Evolutionary conservation across 1,140 invertebrate genomes (phyloP), one percentile per base, ranked within the genome.

Genomic region (Drosophila rufa): DNA sequence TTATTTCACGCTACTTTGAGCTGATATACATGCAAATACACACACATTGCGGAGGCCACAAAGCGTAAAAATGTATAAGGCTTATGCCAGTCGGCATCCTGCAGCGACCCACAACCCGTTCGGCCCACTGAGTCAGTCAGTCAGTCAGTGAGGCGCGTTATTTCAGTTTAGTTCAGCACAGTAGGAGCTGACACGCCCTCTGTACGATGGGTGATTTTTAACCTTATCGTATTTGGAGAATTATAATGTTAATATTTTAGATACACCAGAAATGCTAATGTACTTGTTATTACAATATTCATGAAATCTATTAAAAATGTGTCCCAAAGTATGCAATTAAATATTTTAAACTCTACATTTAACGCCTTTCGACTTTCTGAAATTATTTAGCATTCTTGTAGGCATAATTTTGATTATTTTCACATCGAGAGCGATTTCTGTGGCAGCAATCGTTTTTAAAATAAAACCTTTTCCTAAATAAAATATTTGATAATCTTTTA

Each of bases 21-120:
- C 67, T 73, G 85, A 83, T 80, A 87, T 79, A 70, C 65, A 87
- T 87, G 82, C 84, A 79, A 86, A 80, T 75, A 73, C 22, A 65
- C 38, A 46, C 48, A 57, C 46, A 66, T 61, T 59, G 67, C 64
- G 55, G 67, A 61, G 57, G 69, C 84, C 84, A 89, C 84, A 89
- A 78, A 89, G 65, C 73, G 84, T 83, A 83, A 87, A 86, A 83
- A 87, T 89, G 68, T 71, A 86, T 87, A 80, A 83, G 80, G 84
- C 83, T 80, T 83, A 70, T 74, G 66, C 58, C 59, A 74, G 43
- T 68, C 64, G 45, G 50, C 53, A 55, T 55, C 53, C 53, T 11
- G 53, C 19, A 55, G 53, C 53, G 51, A 38, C 33, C 33, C 33
- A 40, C 51, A 42, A 43, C 46, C 53, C 47, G 43, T 73, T 55